A percentile compares a stretch with the other conserved stretches of the same genome.
Evolutionary conservation across 2,797 vertebrate species (phyloP).

Genomic region (Kryptolebias ocellatus): DNA sequence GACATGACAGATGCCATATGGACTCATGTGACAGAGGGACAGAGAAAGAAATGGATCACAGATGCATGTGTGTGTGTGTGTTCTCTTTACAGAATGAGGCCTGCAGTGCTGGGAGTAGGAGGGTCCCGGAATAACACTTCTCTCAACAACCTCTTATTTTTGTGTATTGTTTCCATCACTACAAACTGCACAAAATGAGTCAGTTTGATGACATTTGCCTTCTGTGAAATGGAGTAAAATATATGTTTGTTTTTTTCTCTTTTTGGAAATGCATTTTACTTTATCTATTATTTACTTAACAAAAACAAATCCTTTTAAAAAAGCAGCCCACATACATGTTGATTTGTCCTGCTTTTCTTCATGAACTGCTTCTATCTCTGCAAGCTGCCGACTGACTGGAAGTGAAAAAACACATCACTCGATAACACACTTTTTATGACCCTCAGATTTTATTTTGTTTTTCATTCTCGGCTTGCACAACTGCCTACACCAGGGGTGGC

Average conservation of each 20-base stretch:
- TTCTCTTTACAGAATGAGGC: conserved; percentile 41
- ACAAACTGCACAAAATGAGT: background rate
- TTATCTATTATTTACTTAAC: no score
- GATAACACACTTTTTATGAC: no score
- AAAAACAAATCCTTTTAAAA: no score
- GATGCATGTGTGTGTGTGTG: conserved; percentile 23
- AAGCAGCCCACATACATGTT: no score
- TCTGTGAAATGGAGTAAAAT: background rate
- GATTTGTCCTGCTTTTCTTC: no score
- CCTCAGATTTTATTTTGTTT: no score
- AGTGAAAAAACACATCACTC: no score
- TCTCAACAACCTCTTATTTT: conserved; percentile 6
- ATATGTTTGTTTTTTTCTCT: background rate
- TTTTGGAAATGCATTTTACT: no score
- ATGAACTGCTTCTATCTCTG: no score
- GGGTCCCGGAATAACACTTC: conserved; percentile 3
- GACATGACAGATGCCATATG: conserved; percentile 64
- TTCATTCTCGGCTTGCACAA: no score
- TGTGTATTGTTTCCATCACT: background rate
- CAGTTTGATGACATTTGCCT: background rate
- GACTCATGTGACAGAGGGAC: conserved; percentile 60
- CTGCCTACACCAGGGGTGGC: no score
- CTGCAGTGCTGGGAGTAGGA: conserved; percentile 23
- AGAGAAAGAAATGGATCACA: conserved; percentile 33
- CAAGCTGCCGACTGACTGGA: no score